Evolutionary conservation across 2,113 vertebrate genomes (phyloP), one percentile per base, ranked within the genome.

Genomic region (Aptenodytes forsteri): DNA sequence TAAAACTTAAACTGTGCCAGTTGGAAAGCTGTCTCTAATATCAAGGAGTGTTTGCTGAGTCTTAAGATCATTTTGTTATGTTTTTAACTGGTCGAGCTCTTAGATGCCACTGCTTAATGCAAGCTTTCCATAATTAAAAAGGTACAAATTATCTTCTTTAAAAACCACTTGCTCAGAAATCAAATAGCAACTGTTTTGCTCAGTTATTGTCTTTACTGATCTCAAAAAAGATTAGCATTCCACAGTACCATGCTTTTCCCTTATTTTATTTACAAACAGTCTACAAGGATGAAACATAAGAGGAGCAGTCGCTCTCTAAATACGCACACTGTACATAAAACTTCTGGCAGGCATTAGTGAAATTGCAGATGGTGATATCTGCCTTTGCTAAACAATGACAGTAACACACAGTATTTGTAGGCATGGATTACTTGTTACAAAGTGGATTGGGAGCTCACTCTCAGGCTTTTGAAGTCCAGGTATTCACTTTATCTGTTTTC

Each of bases 391-490:
- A 32, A 55, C 42, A 49, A 5, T 1, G 16, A 8, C 47, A 89
- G 58, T 29, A 65, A 21, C 62, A 14, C 15, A 18, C 13, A 9
- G 19, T 13, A 42, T 4, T 16, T 9, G 19, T 16, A 34, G 8
- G 10, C 22, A 46, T 3, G 27, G 65, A 46, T 40, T 40, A 47
- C 27, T 13, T 5, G 23, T 34, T 13, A 10, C 21, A 25, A 40
- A 44, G 65, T 6, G 1, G 42, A 13, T 0, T 13, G 9, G 11
- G n/a, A 71, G 30, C 32, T 44, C 2, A 0, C 23, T 58, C 21
- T 10, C 34, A 9, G 36, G 36, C 11, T 91, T 89, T 23, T 34
- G 12, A 71, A 69, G 42, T 6, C 26, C 61, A 40, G 19, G 16
- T 40, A 29, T 30, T 64, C 47, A 20, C 15, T 61, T 26, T 4